Percentiles rank a stretch among this genome's conserved stretches.
phyloP scores from a whole-genome alignment of 2,888 invertebrate genomes.

The Halocaridina rubra region DNA sequence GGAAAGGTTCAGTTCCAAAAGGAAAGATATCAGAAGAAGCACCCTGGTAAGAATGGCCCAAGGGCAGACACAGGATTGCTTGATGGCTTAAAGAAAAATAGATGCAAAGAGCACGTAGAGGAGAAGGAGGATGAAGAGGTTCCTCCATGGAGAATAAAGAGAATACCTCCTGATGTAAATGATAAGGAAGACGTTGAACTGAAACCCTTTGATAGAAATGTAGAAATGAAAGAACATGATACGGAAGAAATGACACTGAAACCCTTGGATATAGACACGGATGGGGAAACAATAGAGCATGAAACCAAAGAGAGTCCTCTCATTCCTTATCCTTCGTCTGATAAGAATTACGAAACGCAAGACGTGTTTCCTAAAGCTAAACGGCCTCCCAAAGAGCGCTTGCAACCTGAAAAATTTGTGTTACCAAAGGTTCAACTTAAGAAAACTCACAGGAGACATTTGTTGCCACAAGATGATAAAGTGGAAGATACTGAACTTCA shows the following conservation, averaged over 20 bases:
- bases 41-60: not conserved
- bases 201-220: conserved; percentile 20
- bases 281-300: not conserved
- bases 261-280: not conserved
- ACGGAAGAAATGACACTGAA: not conserved
- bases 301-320: not conserved
- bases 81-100: conserved; percentile 7
- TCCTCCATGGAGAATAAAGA: conserved; percentile 29
- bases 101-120: conserved; percentile 12
- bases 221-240: not conserved
- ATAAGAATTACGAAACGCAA: too few relatives aligned
- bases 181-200: conserved; percentile 1
- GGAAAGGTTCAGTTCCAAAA: conserved; percentile 12
- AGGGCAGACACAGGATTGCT: not conserved
- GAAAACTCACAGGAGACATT: conserved; percentile 17
- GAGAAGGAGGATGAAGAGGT: not conserved
- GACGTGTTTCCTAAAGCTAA: too few relatives aligned
- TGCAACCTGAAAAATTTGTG: conserved; percentile 31
- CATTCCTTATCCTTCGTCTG: too few relatives aligned
- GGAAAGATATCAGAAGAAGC: not conserved
- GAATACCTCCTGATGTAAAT: conserved; percentile 8
- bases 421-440: conserved; percentile 23
- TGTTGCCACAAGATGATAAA: conserved; percentile 15
- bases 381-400: not conserved
- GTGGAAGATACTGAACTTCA: conserved; percentile 24